These are phyloP conservation scores for Liasis olivaceus DNA, from an alignment of 2,797 vertebrate genomes.

Conservation along the genomic window DNA sequence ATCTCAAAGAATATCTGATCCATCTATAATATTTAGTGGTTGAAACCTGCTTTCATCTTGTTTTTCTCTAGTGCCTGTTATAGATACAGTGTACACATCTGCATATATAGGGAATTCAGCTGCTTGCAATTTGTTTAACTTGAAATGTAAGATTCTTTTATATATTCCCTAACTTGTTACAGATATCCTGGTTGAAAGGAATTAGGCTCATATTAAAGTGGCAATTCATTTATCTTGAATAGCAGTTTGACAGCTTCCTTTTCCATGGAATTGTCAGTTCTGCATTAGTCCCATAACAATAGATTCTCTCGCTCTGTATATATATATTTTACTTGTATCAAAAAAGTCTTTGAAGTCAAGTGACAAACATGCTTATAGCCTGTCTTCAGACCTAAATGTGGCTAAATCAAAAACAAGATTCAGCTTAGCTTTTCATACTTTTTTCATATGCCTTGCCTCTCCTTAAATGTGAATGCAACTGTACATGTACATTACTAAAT, in stretches of 20 bases:
- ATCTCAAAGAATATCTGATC: neutral
- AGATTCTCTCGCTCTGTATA: neutral
- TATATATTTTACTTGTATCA: neutral
- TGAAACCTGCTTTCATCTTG: fast-evolving
- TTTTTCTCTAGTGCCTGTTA: neutral
- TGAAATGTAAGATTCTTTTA: neutral
- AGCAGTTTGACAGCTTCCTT: neutral
- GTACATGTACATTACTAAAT: neutral
- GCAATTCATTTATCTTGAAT: neutral
- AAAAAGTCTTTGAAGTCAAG: neutral
- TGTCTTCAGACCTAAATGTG: neutral
- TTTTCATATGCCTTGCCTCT: neutral
- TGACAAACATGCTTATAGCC: neutral
- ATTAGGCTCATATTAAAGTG: neutral
- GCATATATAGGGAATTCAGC: neutral
- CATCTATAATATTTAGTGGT: neutral
- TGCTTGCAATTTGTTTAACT: neutral
- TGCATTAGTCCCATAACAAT: neutral
- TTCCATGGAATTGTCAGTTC: neutral
- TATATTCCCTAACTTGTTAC: neutral
- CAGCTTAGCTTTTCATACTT: neutral
- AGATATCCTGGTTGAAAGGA: slow-evolving; percentile 15
- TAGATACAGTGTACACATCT: neutral
- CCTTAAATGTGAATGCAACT: neutral
- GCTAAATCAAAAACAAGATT: neutral